Base-by-base conservation (phyloP, 1,140 invertebrate genomes). In the Drosophila nasuta region DNA sequence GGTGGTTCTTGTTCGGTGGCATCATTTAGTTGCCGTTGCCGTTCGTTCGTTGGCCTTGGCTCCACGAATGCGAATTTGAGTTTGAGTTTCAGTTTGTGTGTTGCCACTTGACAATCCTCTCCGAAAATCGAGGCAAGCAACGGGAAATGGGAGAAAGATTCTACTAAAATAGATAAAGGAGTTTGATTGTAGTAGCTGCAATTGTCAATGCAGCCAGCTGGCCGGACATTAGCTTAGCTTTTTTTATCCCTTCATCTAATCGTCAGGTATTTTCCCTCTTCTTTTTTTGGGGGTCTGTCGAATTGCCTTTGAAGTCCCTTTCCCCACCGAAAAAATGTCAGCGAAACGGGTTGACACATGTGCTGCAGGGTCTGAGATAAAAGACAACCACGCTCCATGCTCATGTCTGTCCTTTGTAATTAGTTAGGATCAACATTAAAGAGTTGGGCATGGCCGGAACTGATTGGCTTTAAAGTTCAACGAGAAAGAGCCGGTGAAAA, bases 201-300 rank as follows among this genome's bases (percentile, higher is more conserved):
- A 58, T 63, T 66, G 69, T 58, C 69, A 66, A 66, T 71, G 68
- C 68, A 70, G 33, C 49, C 64, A 59, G 56, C 35, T 59, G 56
- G 59, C 17, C 28, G 35, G 28, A 46, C 46, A 45, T 28, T 41
- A 41, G n/a, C 48, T n/a, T 20, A 6, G n/a, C 25, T 52, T 35
- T 35, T 54, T 35, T 7, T 15, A 13, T 8, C n/a, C 30, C 51
- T n/a, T 15, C n/a, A 33, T 35, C 28, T 52, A 33, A 52, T 52
- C 6, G 28, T 54, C 51, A 57, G 35, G 54, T 41, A 56, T 56
- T 56, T 38, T 33, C 4, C 1, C n/a, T 54, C 1, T 25, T 30
- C n/a, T 38, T 41, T n/a, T 68, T 45, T 25, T 56, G 57, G 13
- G 35, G 35, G 57, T 48, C n/a, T 8, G n/a, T 30, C 64, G 11